A percentile compares a stretch with the other conserved stretches of the same genome.
Evolutionary conservation across 2,113 vertebrate species (phyloP).

Genomic region (Sinocyclocheilus grahami): DNA sequence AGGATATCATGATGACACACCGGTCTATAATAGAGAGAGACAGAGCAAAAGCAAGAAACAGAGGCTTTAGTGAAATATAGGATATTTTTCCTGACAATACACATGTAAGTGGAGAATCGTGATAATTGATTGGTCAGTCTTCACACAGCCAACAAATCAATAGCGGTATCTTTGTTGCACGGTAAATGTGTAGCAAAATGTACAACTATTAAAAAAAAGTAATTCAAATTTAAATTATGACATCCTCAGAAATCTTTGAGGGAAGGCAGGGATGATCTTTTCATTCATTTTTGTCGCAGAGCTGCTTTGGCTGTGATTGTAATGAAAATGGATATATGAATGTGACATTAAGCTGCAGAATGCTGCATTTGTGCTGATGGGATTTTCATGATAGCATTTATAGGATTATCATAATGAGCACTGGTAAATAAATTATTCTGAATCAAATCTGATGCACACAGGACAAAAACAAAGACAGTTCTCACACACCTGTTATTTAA

Average conservation of each 20-base stretch:
- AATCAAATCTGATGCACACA: conserved; percentile 34
- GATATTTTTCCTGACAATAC: neutral
- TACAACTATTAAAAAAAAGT: neutral
- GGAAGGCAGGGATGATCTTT: conserved; percentile 19
- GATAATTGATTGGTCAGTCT: conserved; percentile 9
- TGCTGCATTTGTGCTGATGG: conserved; percentile 37
- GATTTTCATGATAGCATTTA: conserved; percentile 43
- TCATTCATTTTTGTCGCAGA: neutral
- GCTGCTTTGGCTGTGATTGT: conserved; percentile 17
- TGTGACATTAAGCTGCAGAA: conserved; percentile 28
- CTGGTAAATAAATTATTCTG: conserved; percentile 39
- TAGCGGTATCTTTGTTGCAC: neutral
- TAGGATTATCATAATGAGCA: conserved; percentile 52
- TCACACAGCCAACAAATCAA: conserved; percentile 4
- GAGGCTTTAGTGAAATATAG: conserved; percentile 24
- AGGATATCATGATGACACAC: conserved; percentile 29
- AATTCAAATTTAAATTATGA: neutral
- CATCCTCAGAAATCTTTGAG: neutral
- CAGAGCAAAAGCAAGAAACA: conserved; percentile 5
- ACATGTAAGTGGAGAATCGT: neutral
- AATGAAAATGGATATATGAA: conserved; percentile 20
- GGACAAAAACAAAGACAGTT: neutral
- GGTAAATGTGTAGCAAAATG: neutral
- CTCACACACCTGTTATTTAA: neutral
- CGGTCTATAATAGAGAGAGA: conserved; percentile 29